A percentile compares a stretch with the other conserved stretches of the same genome.
Evolutionary conservation across 2,113 vertebrate species (phyloP).

Genomic region (Ailuropoda melanoleuca): DNA sequence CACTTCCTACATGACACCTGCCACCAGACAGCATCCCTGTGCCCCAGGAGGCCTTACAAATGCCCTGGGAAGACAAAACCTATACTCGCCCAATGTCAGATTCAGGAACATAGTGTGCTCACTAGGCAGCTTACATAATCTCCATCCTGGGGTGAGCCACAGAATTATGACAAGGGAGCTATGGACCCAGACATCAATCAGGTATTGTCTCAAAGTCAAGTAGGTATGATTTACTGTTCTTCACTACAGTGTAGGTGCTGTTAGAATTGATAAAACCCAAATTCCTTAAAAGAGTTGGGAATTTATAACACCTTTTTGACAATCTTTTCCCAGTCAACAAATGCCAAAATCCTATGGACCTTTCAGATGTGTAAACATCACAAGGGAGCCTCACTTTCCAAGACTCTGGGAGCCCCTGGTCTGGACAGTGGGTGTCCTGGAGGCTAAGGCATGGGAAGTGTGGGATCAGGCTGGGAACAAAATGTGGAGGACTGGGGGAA

Average conservation of each 20-base stretch:
- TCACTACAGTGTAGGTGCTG: too few species aligned
- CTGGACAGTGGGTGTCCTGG: too few species aligned
- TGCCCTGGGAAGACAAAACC: background rate
- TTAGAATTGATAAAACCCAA: background rate
- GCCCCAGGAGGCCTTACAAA: background rate
- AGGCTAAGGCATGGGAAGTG: fast-evolving
- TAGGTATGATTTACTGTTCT: fast-evolving
- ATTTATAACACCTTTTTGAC: background rate
- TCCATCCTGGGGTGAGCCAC: background rate
- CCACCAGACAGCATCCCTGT: fast-evolving
- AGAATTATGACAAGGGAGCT: background rate
- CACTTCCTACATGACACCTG: background rate
- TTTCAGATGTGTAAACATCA: background rate
- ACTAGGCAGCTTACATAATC: fast-evolving
- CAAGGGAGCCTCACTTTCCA: background rate
- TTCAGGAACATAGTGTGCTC: background rate
- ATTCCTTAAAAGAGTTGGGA: background rate
- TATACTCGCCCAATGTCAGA: fast-evolving
- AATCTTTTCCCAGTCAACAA: background rate
- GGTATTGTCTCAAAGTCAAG: background rate
- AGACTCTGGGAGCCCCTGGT: background rate
- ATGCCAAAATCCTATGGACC: background rate
- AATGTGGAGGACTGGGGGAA: background rate
- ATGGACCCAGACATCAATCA: fast-evolving
- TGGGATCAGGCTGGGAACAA: background rate